A percentile compares a stretch with the other conserved stretches of the same genome.
These are phyloP conservation scores for Aphis gossypii DNA, from an alignment of 1,140 invertebrate species.

Conservation along the genomic window DNA sequence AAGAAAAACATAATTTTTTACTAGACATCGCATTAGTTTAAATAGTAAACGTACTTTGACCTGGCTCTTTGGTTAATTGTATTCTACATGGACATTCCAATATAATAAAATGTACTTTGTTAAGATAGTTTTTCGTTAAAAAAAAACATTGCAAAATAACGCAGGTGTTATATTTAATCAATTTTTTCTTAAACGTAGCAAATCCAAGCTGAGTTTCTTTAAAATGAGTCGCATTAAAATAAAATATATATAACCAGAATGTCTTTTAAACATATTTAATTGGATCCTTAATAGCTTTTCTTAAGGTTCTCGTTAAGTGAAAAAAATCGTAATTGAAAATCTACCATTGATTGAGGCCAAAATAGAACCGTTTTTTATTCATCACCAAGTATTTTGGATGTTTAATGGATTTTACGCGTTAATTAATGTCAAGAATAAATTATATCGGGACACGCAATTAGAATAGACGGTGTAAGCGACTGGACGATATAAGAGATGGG, in stretches of 20 bases:
- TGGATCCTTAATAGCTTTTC: constrained; percentile 44
- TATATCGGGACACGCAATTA: constrained; percentile 33
- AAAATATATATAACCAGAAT: not conserved
- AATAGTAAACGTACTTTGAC: not conserved
- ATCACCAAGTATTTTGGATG: not conserved
- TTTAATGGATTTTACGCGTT: constrained; percentile 37
- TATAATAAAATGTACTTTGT: not conserved
- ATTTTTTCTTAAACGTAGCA: not conserved
- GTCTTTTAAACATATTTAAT: constrained; percentile 49
- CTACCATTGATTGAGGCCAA: not conserved
- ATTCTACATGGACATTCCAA: not conserved
- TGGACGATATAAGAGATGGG: not conserved
- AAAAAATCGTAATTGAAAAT: constrained; percentile 47
- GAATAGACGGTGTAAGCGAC: constrained; percentile 9
- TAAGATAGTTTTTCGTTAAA: not conserved
- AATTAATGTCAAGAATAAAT: constrained; percentile 43
- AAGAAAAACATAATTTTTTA: not conserved
- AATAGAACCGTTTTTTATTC: not conserved
- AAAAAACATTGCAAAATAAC: not conserved
- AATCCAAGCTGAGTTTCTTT: not conserved
- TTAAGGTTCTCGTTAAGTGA: not conserved
- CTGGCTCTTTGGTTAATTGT: not conserved
- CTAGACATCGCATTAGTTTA: not conserved
- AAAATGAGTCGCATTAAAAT: not conserved
- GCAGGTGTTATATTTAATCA: not conserved